Percentiles rank a stretch among this genome's conserved stretches.
Evolutionary conservation across 2,888 invertebrate species (phyloP).

Genomic region (Machimus atricapillus): DNA sequence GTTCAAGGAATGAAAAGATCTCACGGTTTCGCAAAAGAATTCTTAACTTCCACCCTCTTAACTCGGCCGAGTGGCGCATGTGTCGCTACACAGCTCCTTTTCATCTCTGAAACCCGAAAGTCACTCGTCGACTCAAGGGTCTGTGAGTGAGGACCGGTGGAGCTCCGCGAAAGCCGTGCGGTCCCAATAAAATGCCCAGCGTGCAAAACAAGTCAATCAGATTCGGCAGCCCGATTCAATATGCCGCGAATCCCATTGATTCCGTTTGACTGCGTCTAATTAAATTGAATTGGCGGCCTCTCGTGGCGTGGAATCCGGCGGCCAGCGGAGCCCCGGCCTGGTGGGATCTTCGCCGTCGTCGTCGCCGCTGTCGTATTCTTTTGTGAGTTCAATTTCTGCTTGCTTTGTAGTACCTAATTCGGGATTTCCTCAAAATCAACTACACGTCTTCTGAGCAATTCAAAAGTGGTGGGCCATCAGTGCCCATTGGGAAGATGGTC

Average conservation of each 20-base stretch:
- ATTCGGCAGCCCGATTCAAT: conserved; percentile 15
- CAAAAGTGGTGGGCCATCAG: background rate
- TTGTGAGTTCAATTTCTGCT: conserved; percentile 9
- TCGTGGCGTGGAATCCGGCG: conserved; percentile 15
- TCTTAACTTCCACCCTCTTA: conserved; percentile 43
- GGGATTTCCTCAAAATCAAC: conserved; percentile 43
- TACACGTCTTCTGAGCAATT: background rate
- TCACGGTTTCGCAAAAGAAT: background rate
- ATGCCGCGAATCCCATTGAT: conserved; percentile 55
- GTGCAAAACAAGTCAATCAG: conserved; percentile 55
- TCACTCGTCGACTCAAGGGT: conserved; percentile 41
- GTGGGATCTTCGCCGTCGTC: background rate
- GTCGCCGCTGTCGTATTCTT: conserved; percentile 17
- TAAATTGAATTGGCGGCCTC: conserved; percentile 50
- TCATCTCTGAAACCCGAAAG: background rate
- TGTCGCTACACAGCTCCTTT: conserved; percentile 40
- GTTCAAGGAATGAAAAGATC: background rate
- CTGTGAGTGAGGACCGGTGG: conserved; percentile 27
- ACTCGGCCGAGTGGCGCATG: conserved; percentile 36
- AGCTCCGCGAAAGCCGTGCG: conserved; percentile 39
- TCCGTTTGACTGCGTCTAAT: conserved; percentile 62
- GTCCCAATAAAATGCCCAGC: conserved; percentile 26
- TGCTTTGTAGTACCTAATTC: conserved; percentile 38
- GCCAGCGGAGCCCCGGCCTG: conserved; percentile 1
- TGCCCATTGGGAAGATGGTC: background rate